Evolutionary conservation across 2,113 vertebrate genomes (phyloP), one percentile per base, ranked within the genome.

Genomic region (Macrotis lagotis): DNA sequence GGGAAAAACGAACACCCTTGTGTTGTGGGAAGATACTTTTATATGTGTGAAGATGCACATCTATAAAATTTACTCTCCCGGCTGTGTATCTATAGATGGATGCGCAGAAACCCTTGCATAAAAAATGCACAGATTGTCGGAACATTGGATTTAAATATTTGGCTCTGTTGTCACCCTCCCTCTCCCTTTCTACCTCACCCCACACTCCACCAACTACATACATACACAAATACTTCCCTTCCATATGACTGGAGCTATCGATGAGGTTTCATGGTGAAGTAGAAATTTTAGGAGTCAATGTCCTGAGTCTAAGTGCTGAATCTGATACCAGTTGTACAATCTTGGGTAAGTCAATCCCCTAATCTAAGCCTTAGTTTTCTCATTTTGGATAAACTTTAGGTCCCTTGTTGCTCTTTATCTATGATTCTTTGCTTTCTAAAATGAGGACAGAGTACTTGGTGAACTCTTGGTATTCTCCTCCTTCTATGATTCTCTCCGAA

Each of bases 81-180:
- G 66, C 28, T 90, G 47, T 94, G 9, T 50, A 28, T 92, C 25
- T 91, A 93, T 97, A 96, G 95, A 92, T 37, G 44, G 66, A 89
- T 52, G 8, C 50, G 44, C 25, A 55, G n/a, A 93, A 91, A 37
- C 37, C 22, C 12, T n/a, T 92, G 37, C 48, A 25, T 25, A 44
- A 93, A 91, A 93, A 22, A 53, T 47, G 49, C 59, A 53, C n/a
- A 47, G 31, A 26, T 74, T 92, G 53, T 83, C 25, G 25, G 91
- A 92, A 47, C 22, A 31, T 92, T 90, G 94, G 48, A 52, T 95
- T 92, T 83, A 51, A 90, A 88, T 95, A 90, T 90, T 95, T 66
- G 14, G 14, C 25, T 93, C n/a, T 51, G 44, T 10, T 91, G 90
- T 47, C 31, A 50, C 89, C 89, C 89, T 94, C 49, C 92, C 37